Percentiles rank a stretch among this genome's conserved stretches.
Evolutionary conservation across 35 echinoderm and acorn worm genomes (phyloP).

Genomic region (Ptychodera flava): DNA sequence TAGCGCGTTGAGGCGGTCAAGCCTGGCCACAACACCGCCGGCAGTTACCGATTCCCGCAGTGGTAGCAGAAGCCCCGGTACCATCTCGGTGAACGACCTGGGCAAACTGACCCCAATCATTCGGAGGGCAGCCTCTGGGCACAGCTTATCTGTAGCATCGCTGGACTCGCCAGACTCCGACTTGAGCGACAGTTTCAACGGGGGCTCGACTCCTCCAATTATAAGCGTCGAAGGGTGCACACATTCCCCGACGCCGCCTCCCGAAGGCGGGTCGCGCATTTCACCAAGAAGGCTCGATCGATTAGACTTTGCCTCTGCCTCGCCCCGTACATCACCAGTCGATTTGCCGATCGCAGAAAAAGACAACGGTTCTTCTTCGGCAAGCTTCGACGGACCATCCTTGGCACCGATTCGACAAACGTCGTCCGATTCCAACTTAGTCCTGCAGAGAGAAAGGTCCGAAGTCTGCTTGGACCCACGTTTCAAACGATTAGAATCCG

Average conservation of each 20-base stretch:
- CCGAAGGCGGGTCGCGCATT: background rate
- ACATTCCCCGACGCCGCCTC: background rate
- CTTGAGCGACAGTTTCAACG: background rate
- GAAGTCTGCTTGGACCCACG: background rate
- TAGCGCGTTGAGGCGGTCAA: background rate
- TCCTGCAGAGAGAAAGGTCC: background rate
- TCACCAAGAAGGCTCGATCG: background rate
- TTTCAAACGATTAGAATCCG: background rate
- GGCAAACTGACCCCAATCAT: background rate
- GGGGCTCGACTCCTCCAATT: background rate
- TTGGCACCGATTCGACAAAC: background rate
- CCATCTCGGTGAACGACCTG: background rate
- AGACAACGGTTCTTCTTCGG: background rate
- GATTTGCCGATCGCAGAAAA: background rate
- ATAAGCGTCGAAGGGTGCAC: background rate
- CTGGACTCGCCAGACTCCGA: background rate
- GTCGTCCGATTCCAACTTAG: background rate
- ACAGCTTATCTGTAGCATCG: background rate
- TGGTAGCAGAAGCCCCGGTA: no score
- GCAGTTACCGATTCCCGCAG: background rate
- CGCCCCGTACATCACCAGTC: background rate
- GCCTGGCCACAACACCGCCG: background rate
- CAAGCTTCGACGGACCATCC: background rate
- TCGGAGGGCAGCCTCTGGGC: background rate
- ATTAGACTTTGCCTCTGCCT: background rate